Evolutionary conservation across 2,797 vertebrate species (phyloP), one percentile per base, ranked within the genome.

Genomic region (Helarctos malayanus): DNA sequence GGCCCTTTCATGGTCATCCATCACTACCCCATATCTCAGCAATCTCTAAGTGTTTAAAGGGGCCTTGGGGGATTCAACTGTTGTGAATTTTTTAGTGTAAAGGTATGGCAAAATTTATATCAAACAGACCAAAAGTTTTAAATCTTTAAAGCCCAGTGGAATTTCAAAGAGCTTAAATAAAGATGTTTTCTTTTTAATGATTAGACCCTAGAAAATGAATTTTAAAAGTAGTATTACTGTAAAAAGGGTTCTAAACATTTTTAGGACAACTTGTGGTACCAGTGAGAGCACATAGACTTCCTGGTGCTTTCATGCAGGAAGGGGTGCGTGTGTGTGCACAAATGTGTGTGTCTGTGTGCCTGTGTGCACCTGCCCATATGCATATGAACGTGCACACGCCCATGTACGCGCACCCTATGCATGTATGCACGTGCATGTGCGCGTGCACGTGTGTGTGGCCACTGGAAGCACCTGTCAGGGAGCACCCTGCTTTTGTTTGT

Each of bases 121-220:
- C 96, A 89, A 97, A 90, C 38, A 95, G 90, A 79, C 71, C 86
- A 16, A 75, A 89, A 94, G 88, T 97, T 91, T 97, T 96, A 97
- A 91, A 97, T 97, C 96, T 97, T 97, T 97, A 97, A 61, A 47
- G 16, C 54, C 57, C 29, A 41, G 19, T 95, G 95, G 94, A 98
- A 97, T 98, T 98, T 98, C 94, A 94, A 97, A 97, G 90, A 97
- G 78, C 89, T 97, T 98, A 98, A 97, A 90, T 97, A 98, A 97
- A 90, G 54, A 88, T 97, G 87, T 98, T 98, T 98, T 97, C 95
- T 97, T 98, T 98, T 96, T 96, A 98, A 95, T 95, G 73, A 97
- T n/a, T 84, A 93, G 95, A 91, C 98, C 90, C 89, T 29, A 92
- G 97, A 98, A 98, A 97, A 98, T 59, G 97, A 82, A 69, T 98